phyloP scores from a whole-genome alignment of 2,888 invertebrate genomes.

The Lithodes maja region DNA sequence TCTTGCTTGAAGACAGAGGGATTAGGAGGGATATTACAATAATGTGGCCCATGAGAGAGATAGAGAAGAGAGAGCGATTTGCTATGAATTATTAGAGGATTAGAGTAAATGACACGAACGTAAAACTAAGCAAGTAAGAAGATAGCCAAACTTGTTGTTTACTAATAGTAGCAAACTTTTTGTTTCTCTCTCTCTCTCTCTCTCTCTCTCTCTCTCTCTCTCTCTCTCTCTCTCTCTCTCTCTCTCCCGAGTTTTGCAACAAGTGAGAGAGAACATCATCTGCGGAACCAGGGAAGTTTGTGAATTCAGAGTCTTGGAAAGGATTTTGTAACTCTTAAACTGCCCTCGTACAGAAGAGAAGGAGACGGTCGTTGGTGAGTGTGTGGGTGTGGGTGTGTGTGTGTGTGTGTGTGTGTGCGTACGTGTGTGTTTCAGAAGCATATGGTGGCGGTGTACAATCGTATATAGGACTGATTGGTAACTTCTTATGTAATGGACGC shows the following conservation, averaged over 20 bases:
- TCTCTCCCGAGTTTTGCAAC: neutral
- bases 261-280: neutral
- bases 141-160: too few species aligned
- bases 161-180: conserved; percentile 9
- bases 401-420: conserved; percentile 16
- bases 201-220: conserved; percentile 33
- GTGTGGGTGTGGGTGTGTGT: conserved; percentile 4
- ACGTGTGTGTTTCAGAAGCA: neutral
- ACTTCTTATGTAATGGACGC: too few species aligned
- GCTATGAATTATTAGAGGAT: too few species aligned
- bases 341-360: neutral
- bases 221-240: conserved; percentile 30
- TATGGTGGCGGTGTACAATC: too few species aligned
- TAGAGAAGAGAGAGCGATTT: neutral
- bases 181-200: conserved; percentile 26
- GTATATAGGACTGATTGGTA: too few species aligned
- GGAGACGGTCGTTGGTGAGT: neutral
- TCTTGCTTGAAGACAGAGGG: neutral
- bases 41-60: neutral
- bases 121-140: too few species aligned
- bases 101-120: too few species aligned
- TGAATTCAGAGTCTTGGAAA: neutral
- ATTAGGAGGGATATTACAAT: neutral
- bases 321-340: neutral
- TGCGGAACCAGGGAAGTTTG: neutral